Base-by-base conservation (phyloP, 2,888 invertebrate species). In the Zhengitettix transpicula region DNA sequence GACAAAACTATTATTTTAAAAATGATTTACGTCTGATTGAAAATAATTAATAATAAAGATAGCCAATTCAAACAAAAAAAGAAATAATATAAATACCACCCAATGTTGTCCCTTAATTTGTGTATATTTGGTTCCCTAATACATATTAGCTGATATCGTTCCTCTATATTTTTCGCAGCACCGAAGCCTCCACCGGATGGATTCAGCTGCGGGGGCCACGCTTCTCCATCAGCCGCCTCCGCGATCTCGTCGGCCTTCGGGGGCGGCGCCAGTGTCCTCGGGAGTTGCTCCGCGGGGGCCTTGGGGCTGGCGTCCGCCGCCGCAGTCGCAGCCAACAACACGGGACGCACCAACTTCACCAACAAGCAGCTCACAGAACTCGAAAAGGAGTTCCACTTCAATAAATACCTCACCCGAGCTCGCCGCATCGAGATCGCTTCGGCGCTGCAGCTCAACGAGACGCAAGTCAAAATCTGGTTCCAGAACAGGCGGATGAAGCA, bases 351-450 rank as follows among this genome's bases (percentile, higher is more conserved):
- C 51, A 99, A 99, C 77, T 99, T 99, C 78, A 97, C 97, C 66
- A 99, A 98, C 76, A 98, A 98, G 75, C 99, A 99, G 74, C 83
- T 99, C 65, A 99, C 98, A 2, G 99, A 99, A 75, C 80, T 99
- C 66, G 99, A 99, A 74, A 99, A 99, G 72, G 98, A 99, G 75
- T 99, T 98, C 77, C 98, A 98, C 74, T 98, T 96, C 77, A 97
- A 97, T 78, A 97, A 96, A 76, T 99, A 99, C 78, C 82, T 99
- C 69, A 99, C 98, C 51, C 78, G 98, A 67, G 97, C 96, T 51
- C 79, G 98, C 66, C 81, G 99, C 68, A 97, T 98, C 72, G 99
- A 99, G 76, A 99, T 99, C 66, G 99, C 99, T 0, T 90, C 93
- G 3, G 89, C 95, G 5, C 77, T 99, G 59, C 93, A 95, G 70